phyloP scores from a whole-genome alignment of 2,113 vertebrate species.

The Erythrocercus mccallii region DNA sequence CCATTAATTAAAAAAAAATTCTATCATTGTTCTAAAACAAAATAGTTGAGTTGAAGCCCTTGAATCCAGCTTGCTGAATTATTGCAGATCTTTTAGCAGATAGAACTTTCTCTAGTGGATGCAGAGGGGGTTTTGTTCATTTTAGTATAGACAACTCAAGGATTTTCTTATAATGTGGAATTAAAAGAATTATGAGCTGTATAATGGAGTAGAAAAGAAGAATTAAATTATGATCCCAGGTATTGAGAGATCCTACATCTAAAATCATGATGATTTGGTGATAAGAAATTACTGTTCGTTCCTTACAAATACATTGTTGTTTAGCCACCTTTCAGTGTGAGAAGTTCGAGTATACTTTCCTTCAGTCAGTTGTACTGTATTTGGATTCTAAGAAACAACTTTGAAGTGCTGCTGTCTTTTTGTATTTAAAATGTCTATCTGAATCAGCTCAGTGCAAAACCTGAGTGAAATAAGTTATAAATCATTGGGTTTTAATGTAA shows the following conservation, averaged over 20 bases:
- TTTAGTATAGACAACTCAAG: background rate
- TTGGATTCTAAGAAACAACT: background rate
- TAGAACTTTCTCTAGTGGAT: background rate
- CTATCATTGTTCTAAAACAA: background rate
- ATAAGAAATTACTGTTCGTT: background rate
- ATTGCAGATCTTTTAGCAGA: background rate
- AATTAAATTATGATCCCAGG: background rate
- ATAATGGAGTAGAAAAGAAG: background rate
- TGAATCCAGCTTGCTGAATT: background rate
- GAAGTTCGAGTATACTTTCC: background rate
- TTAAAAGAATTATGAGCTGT: background rate
- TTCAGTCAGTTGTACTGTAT: background rate
- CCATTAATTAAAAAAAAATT: background rate
- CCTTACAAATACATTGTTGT: background rate
- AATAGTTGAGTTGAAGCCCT: background rate
- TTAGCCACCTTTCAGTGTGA: background rate
- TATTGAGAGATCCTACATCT: background rate
- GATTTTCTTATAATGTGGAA: background rate
- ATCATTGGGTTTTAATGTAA: background rate
- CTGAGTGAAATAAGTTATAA: background rate
- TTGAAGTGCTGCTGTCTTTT: background rate
- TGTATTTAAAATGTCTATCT: background rate
- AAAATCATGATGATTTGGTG: background rate
- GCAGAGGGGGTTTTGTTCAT: background rate
- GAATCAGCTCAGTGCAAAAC: background rate